These are phyloP conservation scores for Frieseomelitta varia DNA, from an alignment of 1,140 invertebrate species.

Conservation along the genomic window DNA sequence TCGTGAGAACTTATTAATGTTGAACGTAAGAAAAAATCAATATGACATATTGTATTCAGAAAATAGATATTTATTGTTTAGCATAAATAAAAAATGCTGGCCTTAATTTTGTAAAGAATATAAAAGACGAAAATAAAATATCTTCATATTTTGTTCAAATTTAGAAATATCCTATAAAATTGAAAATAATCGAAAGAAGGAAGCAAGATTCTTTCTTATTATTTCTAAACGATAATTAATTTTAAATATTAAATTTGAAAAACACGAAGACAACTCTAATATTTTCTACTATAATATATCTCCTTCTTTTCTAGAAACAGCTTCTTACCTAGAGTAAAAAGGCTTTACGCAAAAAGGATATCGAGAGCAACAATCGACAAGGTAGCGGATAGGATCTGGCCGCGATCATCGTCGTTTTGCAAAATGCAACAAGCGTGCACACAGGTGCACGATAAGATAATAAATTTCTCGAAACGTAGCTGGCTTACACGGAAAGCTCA, in stretches of 20 bases:
- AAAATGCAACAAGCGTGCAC: background rate
- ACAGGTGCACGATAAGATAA: constrained; percentile 35
- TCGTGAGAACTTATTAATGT: background rate
- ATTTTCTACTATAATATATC: too few species aligned
- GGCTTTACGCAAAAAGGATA: background rate
- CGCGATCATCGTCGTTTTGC: background rate
- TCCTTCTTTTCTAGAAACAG: background rate
- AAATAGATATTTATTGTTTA: background rate
- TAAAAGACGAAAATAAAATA: too few species aligned
- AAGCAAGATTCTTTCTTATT: background rate
- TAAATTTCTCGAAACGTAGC: constrained; percentile 29
- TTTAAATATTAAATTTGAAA: too few species aligned
- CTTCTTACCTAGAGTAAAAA: background rate
- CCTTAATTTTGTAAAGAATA: too few species aligned
- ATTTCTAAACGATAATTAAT: too few species aligned
- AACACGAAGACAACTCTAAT: too few species aligned
- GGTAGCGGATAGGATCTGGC: background rate
- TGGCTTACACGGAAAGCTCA: constrained; percentile 37
- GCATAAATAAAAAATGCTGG: too few species aligned
- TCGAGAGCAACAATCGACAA: constrained; percentile 1
- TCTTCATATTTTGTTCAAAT: background rate
- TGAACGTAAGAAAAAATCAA: background rate
- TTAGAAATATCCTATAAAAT: background rate
- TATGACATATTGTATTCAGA: background rate
- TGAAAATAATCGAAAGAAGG: background rate